Evolutionary conservation across 2,888 invertebrate species (phyloP).

Genomic region (Zygothrica quintamaculata): DNA sequence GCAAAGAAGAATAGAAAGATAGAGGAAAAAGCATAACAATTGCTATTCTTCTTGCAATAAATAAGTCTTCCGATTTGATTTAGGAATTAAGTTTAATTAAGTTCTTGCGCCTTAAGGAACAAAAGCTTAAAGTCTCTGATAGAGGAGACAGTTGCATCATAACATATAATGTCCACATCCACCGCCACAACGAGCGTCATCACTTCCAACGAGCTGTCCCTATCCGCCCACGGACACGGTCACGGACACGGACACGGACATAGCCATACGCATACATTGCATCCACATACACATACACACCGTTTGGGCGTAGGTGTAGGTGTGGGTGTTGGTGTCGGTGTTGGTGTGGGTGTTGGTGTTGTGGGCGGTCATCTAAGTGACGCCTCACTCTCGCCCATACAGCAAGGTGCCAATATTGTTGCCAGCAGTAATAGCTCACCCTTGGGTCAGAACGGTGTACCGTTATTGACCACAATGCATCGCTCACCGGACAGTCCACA

Average conservation of each 20-base stretch:
- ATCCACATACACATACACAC: slow-evolving; percentile 50
- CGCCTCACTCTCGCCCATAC: slow-evolving; percentile 70
- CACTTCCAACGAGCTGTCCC: slow-evolving; percentile 81
- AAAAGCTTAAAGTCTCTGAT: neutral
- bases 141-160: slow-evolving; percentile 15
- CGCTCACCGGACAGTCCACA: slow-evolving; percentile 88
- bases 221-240: slow-evolving; percentile 60
- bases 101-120: neutral
- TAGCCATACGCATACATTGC: slow-evolving; percentile 52
- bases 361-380: slow-evolving; percentile 67
- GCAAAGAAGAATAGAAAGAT: slow-evolving; percentile 3
- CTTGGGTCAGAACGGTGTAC: slow-evolving; percentile 80
- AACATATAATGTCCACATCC: slow-evolving; percentile 82
- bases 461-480: slow-evolving; percentile 83
- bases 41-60: too few relatives aligned
- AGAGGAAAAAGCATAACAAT: slow-evolving; percentile 38
- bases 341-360: slow-evolving; percentile 45
- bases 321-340: slow-evolving; percentile 58
- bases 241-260: slow-evolving; percentile 46
- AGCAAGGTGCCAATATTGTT: slow-evolving; percentile 71
- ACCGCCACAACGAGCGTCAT: slow-evolving; percentile 82
- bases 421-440: slow-evolving; percentile 74
- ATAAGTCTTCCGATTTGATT: slow-evolving; percentile 22
- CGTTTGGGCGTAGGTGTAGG: slow-evolving; percentile 61
- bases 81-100: neutral